These are phyloP conservation scores for Clarias fuscus DNA, from an alignment of 2,797 vertebrate genomes.

Conservation along the genomic window DNA sequence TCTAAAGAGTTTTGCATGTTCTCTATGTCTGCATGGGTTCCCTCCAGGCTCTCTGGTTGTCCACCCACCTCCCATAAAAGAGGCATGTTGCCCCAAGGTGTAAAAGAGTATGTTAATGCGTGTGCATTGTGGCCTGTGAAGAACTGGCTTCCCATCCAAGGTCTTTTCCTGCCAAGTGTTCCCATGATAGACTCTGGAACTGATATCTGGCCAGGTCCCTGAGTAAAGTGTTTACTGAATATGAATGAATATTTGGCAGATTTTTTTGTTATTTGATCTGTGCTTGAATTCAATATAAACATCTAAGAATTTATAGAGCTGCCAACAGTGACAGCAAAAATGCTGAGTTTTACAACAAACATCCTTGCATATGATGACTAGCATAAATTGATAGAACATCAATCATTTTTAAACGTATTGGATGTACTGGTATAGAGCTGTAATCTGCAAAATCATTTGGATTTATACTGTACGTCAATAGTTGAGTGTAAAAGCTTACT, in stretches of 20 bases:
- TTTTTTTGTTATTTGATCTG: neutral
- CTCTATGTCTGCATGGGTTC: neutral
- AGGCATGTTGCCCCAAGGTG: constrained; percentile 2
- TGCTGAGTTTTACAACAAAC: neutral
- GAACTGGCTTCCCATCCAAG: neutral
- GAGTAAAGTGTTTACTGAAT: neutral
- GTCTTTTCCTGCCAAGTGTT: neutral
- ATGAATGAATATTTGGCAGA: neutral
- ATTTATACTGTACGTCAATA: neutral
- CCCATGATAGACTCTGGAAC: neutral
- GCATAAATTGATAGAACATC: neutral
- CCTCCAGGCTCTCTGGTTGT: neutral
- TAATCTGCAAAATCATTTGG: neutral
- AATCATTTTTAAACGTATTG: neutral
- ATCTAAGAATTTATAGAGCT: neutral
- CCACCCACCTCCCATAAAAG: neutral
- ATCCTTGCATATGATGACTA: neutral
- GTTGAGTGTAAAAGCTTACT: neutral
- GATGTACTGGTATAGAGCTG: neutral
- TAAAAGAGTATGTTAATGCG: neutral
- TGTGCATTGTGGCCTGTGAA: neutral
- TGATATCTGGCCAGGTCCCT: neutral
- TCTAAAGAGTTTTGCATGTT: neutral
- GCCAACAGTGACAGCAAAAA: neutral
- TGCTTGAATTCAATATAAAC: neutral